Evolutionary conservation across 2,113 vertebrate genomes (phyloP), one percentile per base, ranked within the genome.

Genomic region (Dendropsophus ebraccatus): DNA sequence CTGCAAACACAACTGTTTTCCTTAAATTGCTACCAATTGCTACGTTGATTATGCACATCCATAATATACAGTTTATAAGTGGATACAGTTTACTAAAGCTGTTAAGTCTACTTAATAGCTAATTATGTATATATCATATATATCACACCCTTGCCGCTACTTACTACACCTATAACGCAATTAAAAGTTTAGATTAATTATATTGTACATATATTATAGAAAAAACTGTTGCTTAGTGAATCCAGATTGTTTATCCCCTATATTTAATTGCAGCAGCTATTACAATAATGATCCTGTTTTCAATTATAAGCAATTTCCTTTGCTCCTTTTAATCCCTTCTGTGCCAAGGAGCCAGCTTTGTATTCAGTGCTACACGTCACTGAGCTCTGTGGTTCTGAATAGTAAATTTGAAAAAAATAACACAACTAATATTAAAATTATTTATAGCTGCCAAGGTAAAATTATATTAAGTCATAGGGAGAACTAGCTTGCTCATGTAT

Each of bases 191-290:
- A 81, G 32, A 81, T 81, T 81, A n/a, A 81, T 65, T 81, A 67
- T 28, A 67, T 30, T 67, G n/a, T 67, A 41, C 60, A 81, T 81
- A 81, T 30, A 67, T 65, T 49, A 81, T 69, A 25, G 41, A 81
- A 81, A 78, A 62, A 81, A 25, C 21, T 56, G 25, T 45, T 77
- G 73, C 83, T 37, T 85, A 41, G 41, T 67, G 14, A 23, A 70
- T 54, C 30, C 32, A 52, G n/a, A 80, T 80, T 86, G 75, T 58
- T 86, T 79, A 79, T 47, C 35, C 65, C 13, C 32, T 21, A 56
- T 86, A 85, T 86, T 79, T 79, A 86, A 70, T 86, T 86, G 76
- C 45, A 67, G 32, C 16, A 86, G 58, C 84, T 85, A 85, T 85
- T 85, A 85, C 25, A 85, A 78, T 85, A 85, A 85, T 85, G 84